Evolutionary conservation across 1,140 invertebrate genomes (phyloP).

Genomic region (Cotesia glomerata): DNA sequence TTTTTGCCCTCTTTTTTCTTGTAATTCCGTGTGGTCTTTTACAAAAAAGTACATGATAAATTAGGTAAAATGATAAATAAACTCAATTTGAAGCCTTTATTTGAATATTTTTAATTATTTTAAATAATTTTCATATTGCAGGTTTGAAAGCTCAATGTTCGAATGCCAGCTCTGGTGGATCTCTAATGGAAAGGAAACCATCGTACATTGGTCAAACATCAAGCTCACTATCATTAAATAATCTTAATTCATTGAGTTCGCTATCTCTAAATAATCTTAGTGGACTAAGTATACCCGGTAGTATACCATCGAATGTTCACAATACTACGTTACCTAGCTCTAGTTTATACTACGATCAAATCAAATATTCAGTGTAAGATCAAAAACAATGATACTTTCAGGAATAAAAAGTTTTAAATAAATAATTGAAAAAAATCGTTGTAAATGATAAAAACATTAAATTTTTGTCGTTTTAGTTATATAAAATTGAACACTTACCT

Average conservation of each 20-base stretch:
- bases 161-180: slow-evolving; percentile 50
- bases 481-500: too few species aligned
- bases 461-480: too few species aligned
- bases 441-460: too few species aligned
- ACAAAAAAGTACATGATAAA: background rate
- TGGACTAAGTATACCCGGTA: slow-evolving; percentile 45
- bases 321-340: slow-evolving; percentile 35
- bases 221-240: slow-evolving; percentile 47
- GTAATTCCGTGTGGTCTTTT: background rate
- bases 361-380: slow-evolving; percentile 57
- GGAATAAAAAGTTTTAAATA: background rate
- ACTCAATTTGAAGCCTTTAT: slow-evolving; percentile 11
- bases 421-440: too few species aligned
- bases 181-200: slow-evolving; percentile 53
- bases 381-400: background rate
- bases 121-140: slow-evolving; percentile 31
- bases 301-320: slow-evolving; percentile 47
- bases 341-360: slow-evolving; percentile 56
- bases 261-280: slow-evolving; percentile 52
- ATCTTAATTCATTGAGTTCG: slow-evolving; percentile 47
- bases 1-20: background rate
- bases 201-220: slow-evolving; percentile 47
- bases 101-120: slow-evolving; percentile 6
- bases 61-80: slow-evolving; percentile 25
- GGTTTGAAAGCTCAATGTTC: slow-evolving; percentile 50